These are phyloP conservation scores for Falco columbarius DNA, from an alignment of 2,797 vertebrate genomes.

Conservation along the genomic window DNA sequence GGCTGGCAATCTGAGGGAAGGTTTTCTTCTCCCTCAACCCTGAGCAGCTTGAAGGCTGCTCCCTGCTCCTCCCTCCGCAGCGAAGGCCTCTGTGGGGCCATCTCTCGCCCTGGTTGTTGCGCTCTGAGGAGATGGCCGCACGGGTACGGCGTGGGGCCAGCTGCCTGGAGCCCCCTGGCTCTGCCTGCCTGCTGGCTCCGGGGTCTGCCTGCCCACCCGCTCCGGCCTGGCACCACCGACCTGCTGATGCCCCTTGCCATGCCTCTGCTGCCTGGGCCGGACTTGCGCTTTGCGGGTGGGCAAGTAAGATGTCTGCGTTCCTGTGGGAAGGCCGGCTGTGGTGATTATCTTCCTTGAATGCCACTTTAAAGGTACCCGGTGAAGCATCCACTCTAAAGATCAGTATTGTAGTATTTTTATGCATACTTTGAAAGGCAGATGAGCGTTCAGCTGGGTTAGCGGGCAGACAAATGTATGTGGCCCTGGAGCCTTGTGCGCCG, in stretches of 20 bases:
- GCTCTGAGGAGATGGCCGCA: not conserved
- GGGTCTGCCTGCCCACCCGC: not conserved
- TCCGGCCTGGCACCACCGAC: not conserved
- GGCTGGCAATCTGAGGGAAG: not conserved
- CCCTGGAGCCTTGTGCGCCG: not conserved
- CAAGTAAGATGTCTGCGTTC: fast-evolving
- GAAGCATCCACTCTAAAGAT: not conserved
- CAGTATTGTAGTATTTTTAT: not conserved
- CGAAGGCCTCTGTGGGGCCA: no score
- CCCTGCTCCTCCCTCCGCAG: not conserved
- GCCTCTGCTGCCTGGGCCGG: not conserved
- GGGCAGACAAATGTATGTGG: not conserved
- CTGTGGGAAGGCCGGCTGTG: not conserved
- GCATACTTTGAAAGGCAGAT: slow-evolving; percentile 42
- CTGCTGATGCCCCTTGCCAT: not conserved
- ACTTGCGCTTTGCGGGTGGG: fast-evolving
- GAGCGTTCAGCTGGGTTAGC: not conserved
- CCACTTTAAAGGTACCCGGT: not conserved
- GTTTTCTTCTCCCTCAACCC: not conserved
- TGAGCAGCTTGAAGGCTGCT: not conserved
- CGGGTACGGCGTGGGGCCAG: fast-evolving
- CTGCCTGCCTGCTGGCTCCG: not conserved
- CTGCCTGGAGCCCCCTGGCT: fast-evolving
- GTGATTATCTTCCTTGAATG: not conserved
- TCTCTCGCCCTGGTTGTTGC: no score